These are phyloP conservation scores for Sarcophaga bullata DNA, from an alignment of 1,140 invertebrate species.

Conservation along the genomic window DNA sequence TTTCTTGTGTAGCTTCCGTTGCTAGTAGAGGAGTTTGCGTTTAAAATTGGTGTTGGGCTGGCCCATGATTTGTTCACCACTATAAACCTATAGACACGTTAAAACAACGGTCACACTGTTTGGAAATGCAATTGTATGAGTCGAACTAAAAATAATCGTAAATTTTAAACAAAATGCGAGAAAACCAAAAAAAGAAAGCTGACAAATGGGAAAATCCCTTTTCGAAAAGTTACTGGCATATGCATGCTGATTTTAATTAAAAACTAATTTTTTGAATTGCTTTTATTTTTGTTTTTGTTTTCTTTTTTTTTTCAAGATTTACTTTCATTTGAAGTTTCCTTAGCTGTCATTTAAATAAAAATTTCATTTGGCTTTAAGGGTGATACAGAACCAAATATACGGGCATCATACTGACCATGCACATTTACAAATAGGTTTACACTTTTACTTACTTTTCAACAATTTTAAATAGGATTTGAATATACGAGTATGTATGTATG, in stretches of 20 bases:
- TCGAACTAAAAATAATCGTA: background rate
- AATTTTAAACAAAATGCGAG: background rate
- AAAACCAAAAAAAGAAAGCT: background rate
- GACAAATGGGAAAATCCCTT: conserved; percentile 18
- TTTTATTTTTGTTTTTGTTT: too few relatives aligned
- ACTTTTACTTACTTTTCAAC: too few relatives aligned
- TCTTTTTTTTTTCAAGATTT: background rate
- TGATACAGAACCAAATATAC: background rate
- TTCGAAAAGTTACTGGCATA: background rate
- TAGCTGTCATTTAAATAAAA: background rate
- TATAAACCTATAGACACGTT: background rate
- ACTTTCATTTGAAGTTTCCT: background rate
- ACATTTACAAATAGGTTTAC: too few relatives aligned
- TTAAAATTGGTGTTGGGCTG: too few relatives aligned
- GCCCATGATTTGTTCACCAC: background rate
- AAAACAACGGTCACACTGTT: background rate
- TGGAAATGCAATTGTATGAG: background rate
- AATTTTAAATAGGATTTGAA: too few relatives aligned
- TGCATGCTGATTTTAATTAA: background rate
- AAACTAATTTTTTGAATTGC: background rate
- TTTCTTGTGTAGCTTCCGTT: background rate
- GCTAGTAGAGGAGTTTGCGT: too few relatives aligned
- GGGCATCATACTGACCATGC: too few relatives aligned
- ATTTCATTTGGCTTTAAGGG: background rate
- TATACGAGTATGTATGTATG: too few relatives aligned